Percentiles rank a stretch among this genome's conserved stretches.
Conservation (phyloP, 2,888 invertebrate genomes). For the Sclerodermus sp. region DNA sequence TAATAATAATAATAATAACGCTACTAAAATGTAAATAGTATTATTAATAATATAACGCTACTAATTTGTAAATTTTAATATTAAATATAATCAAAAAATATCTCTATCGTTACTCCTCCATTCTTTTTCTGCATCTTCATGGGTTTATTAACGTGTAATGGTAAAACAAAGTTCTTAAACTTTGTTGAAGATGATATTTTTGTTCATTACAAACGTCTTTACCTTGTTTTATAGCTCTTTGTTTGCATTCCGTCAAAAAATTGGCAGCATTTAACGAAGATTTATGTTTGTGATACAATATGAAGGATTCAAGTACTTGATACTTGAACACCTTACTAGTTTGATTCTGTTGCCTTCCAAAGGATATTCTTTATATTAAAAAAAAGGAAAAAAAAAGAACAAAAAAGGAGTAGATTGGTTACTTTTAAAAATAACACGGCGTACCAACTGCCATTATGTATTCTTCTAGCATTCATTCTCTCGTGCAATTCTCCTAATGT, state of each 20-base stretch:
- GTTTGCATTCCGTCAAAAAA: constrained; percentile 30
- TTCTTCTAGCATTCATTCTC: constrained; percentile 14
- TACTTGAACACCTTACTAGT: no score
- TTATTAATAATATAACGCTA: constrained; percentile 48
- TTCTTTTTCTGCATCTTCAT: constrained; percentile 15
- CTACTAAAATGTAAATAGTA: constrained; percentile 43
- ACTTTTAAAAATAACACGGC: constrained; percentile 32
- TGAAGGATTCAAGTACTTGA: no score
- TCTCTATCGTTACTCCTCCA: constrained; percentile 41
- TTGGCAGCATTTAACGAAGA: constrained; percentile 31
- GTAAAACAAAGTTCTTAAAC: constrained; percentile 22
- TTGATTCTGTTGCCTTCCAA: no score
- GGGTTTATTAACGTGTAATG: constrained; percentile 22
- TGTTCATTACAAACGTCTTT: constrained; percentile 18
- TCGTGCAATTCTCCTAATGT: constrained; percentile 17
- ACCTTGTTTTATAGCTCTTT: constrained; percentile 18
- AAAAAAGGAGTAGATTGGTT: no score
- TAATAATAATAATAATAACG: constrained; percentile 37
- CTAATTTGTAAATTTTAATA: constrained; percentile 52
- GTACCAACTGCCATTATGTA: constrained; percentile 31
- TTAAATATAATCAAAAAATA: constrained; percentile 55
- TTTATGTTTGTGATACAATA: neutral
- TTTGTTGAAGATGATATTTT: constrained; percentile 10
- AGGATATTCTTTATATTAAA: no score
- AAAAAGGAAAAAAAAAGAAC: constrained; percentile 18